phyloP scores from a whole-genome alignment of 2,113 vertebrate genomes.

The Casuarius casuarius region DNA sequence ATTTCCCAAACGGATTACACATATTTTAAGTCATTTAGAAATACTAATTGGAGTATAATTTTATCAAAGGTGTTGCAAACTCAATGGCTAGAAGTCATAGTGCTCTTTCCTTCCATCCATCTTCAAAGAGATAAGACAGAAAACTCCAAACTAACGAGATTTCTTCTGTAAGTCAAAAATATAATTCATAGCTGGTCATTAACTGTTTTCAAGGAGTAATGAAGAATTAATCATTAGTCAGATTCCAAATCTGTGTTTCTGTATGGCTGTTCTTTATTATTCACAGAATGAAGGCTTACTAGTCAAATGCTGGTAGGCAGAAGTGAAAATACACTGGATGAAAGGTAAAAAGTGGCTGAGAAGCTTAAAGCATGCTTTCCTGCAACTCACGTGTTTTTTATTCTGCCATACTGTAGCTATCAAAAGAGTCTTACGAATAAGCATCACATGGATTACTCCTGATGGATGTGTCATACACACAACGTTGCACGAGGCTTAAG shows the following conservation, averaged over 20 bases:
- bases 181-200: background rate
- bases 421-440: slow-evolving; percentile 43
- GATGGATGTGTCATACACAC: slow-evolving; percentile 44
- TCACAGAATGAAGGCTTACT: background rate
- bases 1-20: background rate
- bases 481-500: slow-evolving; percentile 14
- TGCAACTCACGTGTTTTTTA: background rate
- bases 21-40: background rate
- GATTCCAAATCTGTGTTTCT: background rate
- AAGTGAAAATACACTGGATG: background rate
- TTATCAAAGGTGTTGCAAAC: background rate
- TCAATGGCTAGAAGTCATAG: background rate
- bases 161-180: background rate
- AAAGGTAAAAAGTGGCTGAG: background rate
- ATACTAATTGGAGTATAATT: background rate
- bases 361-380: background rate
- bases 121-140: background rate
- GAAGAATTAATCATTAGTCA: background rate
- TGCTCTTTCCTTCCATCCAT: background rate
- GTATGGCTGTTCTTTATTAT: background rate
- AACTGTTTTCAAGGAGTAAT: background rate
- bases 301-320: background rate
- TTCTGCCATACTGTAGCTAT: background rate
- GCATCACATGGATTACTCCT: slow-evolving; percentile 54
- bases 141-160: background rate